Evolutionary conservation across 2,888 invertebrate genomes (phyloP), one percentile per base, ranked within the genome.

Genomic region (Polyommatus iphigenia): DNA sequence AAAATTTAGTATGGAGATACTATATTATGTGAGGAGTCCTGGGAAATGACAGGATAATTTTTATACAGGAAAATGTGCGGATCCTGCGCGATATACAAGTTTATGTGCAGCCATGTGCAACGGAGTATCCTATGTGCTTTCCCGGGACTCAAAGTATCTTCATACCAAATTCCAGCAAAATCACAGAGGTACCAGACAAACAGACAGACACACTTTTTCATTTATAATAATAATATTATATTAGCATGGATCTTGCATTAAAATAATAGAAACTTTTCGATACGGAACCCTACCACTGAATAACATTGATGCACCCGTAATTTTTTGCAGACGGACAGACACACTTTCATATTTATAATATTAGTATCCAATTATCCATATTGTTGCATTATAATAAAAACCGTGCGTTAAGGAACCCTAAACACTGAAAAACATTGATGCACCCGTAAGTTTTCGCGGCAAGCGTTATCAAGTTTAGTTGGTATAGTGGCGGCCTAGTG

Each of bases 371-470:
- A 24, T 24, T 24, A 24, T 24, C 24, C 24, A 24, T 24, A 24
- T 24, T 54, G 18, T 54, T 18, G 5, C 18, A 15, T 54, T 18
- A 1, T 54, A 54, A 54, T 50, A 50, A 3, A 15, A 50, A 50
- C 15, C 50, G 15, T 15, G 15, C 15, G 50, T 2, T 50, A 50
- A 3, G 13, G 50, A 54, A 54, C 50, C 50, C 54, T 54, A 54
- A 54, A 15, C 6, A 67, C 15, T 29, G 29, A 18, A 32, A 32
- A 29, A 67, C 67, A 67, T 29, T 29, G 15, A 32, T 67, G 67
- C 67, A 32, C 6, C 29, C 67, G 29, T 29, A 67, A 67, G 67
- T 67, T 67, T 67, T 67, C 67, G 67, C 67, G 67, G 24, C 62
- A 24, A 62, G 24, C 29, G 29, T 67, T 67, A 67, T 67, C 67